Base-by-base conservation (phyloP, 2,888 invertebrate species). In the Pyrrhosoma nymphula region DNA sequence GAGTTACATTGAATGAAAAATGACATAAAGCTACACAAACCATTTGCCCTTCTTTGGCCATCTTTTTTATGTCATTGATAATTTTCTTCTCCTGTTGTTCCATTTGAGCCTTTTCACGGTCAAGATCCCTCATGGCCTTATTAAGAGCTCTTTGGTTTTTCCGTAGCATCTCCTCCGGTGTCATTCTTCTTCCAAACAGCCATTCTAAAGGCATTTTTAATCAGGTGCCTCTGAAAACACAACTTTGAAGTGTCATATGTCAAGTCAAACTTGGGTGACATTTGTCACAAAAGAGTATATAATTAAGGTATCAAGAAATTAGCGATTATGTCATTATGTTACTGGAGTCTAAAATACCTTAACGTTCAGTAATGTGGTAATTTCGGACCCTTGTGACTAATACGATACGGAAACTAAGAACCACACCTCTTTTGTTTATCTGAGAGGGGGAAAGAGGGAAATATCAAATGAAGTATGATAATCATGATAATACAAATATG, bases 41-140 rank as follows among this genome's bases (percentile, higher is more conserved):
- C 99, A 99, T 99, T 97, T 99, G 99, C 26, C 99, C 99, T 96
- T 99, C 99, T 97, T 99, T 99, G 0, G 99, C 99, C 97, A 99
- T 98, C 97, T 99, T 99, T 97, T 99, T 99, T 96, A 99, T 99
- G 96, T 99, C 99, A 0, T 98, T 98, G 95, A 99, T 99, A 96
- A 99, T 98, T 97, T 99, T 99, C 97, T 99, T 99, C 97, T 99
- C 99, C 97, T 99, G 99, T 96, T 99, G 99, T 97, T 99, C 99
- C 99, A 99, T 99, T 97, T 99, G 98, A 97, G 98, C 98, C 95
- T 98, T 98, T 97, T 99, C 99, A 95, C 99, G 97, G 97, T 99
- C 99, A 96, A 99, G 97, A 97, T 99, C 99, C 14, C 99, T 98
- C 98, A 99, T 99, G 0, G 99, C 99, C 97, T 99, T 99, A 97